Evolutionary conservation across 2,797 vertebrate species (phyloP), one percentile per base, ranked within the genome.

Genomic region (Chromobotia macracanthus): DNA sequence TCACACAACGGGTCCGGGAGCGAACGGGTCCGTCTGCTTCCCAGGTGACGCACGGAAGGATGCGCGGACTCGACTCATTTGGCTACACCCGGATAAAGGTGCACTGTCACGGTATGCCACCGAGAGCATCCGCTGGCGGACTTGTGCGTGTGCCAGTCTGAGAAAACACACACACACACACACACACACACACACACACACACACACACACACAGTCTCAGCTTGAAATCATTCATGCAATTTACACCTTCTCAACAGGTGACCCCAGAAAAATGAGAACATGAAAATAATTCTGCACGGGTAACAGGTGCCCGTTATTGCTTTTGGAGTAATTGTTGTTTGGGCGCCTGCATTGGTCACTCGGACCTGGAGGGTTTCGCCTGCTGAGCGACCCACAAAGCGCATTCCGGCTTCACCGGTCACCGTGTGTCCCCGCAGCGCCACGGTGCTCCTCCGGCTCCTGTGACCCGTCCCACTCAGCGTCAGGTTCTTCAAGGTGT

Each of bases 191-290:
- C 16, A 25, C 16, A 31, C 76, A 18, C 46, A 63, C 56, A 71
- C 56, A n/a, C 64, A n/a, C 23, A 73, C 25, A 84, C 87, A 87
- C 44, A 66, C 19, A 31, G 53, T 60, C 65, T 28, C 51, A 77
- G 75, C 64, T 58, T 60, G 35, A 60, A 56, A 44, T 41, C 58
- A 5, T 8, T 65, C 2, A 46, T 15, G 74, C 18, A 76, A 56
- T 68, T 56, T 69, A 44, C n/a, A 23, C 66, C 9, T 50, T 46
- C 64, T 77, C 28, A 70, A 70, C 66, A 70, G 75, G 56, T 69
- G 65, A 60, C 53, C 23, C 46, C 13, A 10, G 35, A 25, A 16
- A 66, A 41, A 72, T 4, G 11, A 55, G 58, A 18, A 38, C 10
- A 38, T 31, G 3, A 18, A 58, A 66, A 15, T 4, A 28, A 46